These are phyloP conservation scores for Mermis nigrescens DNA, from an alignment of 2,888 invertebrate genomes.

Conservation along the genomic window DNA sequence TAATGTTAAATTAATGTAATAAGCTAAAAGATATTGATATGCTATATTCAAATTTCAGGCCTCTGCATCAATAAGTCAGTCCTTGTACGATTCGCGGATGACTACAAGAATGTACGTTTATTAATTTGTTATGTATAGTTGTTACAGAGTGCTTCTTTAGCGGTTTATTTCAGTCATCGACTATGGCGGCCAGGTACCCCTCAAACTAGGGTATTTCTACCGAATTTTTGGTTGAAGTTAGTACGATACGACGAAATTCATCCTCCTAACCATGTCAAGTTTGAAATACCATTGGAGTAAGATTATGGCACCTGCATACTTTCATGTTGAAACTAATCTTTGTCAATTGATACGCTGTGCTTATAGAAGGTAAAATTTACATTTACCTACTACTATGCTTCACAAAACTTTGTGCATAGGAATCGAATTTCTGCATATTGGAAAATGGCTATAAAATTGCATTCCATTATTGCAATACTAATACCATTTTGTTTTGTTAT, in stretches of 20 bases:
- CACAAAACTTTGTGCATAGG: no score
- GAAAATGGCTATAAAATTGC: no score
- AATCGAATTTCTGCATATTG: no score
- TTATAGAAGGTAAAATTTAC: no score
- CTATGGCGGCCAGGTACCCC: slow-evolving; percentile 52
- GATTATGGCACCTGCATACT: slow-evolving; percentile 11
- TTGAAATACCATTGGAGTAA: slow-evolving; percentile 64
- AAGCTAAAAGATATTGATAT: no score
- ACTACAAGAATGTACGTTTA: not conserved
- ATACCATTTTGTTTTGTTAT: no score
- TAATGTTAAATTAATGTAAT: no score
- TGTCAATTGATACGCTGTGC: no score
- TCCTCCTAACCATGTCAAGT: slow-evolving; percentile 61
- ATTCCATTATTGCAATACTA: no score
- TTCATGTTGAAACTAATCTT: not conserved
- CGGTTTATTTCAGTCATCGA: slow-evolving; percentile 12
- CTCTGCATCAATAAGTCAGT: no score
- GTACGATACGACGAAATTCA: slow-evolving; percentile 41
- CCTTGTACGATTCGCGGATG: not conserved
- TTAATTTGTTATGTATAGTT: not conserved
- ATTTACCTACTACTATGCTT: no score
- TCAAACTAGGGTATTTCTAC: slow-evolving; percentile 73
- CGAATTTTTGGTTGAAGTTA: slow-evolving; percentile 92
- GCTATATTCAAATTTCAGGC: no score
- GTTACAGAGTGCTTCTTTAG: not conserved